These are phyloP conservation scores for Charina bottae DNA, from an alignment of 2,113 vertebrate species.

Conservation along the genomic window DNA sequence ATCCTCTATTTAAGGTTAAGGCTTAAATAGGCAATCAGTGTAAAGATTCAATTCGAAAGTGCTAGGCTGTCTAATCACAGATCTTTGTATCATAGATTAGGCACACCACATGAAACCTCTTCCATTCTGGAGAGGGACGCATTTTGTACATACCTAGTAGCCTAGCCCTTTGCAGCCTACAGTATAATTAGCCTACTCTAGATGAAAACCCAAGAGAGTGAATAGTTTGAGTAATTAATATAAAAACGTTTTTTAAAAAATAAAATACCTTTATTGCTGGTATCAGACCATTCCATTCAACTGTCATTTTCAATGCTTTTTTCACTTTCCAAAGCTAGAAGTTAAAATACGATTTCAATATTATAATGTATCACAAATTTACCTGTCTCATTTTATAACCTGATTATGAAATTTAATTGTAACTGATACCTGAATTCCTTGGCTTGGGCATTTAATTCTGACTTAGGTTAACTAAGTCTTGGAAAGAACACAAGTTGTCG, in stretches of 20 bases:
- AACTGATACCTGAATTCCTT: neutral
- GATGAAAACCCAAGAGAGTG: neutral
- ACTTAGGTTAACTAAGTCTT: neutral
- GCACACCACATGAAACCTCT: neutral
- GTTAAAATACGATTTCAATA: neutral
- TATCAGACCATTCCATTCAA: slow-evolving; percentile 84
- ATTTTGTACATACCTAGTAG: neutral
- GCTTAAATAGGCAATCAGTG: neutral
- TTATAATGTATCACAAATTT: neutral
- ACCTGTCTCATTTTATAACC: neutral
- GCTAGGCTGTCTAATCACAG: neutral
- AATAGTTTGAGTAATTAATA: neutral
- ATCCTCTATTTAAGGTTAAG: neutral
- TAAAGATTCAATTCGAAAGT: neutral
- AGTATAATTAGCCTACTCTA: neutral
- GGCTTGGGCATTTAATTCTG: neutral
- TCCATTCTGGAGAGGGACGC: neutral
- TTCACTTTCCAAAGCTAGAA: slow-evolving; percentile 93
- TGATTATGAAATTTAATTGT: neutral
- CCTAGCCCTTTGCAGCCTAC: neutral
- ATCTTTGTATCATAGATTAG: neutral
- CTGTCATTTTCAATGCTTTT: slow-evolving; percentile 92
- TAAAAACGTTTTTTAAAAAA: neutral
- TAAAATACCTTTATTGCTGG: slow-evolving; percentile 83
- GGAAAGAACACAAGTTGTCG: neutral